phyloP scores from a whole-genome alignment of 2,888 invertebrate species.

The Standfussiana lucernea region DNA sequence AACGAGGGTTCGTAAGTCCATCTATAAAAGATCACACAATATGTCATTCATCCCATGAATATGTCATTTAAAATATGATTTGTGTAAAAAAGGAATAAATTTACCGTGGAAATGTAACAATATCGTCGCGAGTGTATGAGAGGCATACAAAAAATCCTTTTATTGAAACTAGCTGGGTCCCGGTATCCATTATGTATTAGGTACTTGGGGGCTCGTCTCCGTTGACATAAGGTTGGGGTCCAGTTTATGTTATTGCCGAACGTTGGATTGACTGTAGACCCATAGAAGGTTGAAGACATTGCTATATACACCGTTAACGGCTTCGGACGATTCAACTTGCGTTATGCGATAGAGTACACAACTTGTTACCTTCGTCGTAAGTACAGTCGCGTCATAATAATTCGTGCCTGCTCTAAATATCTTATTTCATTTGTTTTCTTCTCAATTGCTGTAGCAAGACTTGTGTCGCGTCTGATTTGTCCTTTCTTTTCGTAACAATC shows the following conservation, averaged over 20 bases:
- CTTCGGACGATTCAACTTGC: neutral
- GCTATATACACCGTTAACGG: neutral
- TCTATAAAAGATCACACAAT: conserved; percentile 53
- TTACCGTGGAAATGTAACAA: conserved; percentile 81
- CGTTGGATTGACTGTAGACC: neutral
- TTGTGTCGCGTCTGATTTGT: no score
- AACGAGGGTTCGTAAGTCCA: conserved; percentile 34
- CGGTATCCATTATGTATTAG: conserved; percentile 89
- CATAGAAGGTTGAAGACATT: neutral
- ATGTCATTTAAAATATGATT: conserved; percentile 79
- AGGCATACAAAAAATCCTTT: conserved; percentile 88
- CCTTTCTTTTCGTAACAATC: neutral
- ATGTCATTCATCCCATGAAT: conserved; percentile 66
- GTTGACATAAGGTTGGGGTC: conserved; percentile 68
- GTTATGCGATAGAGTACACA: no score
- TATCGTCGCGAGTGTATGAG: conserved; percentile 78
- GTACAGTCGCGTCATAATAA: neutral
- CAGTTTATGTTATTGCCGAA: neutral
- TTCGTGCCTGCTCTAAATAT: no score
- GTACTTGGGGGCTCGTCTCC: conserved; percentile 73
- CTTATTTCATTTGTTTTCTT: no score
- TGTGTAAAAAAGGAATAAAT: conserved; percentile 83
- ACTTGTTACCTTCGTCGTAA: no score
- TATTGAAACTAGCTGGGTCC: conserved; percentile 87
- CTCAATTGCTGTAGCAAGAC: no score